Evolutionary conservation across 2,888 invertebrate genomes (phyloP), one percentile per base, ranked within the genome.

Genomic region (Chydorus sphaericus): DNA sequence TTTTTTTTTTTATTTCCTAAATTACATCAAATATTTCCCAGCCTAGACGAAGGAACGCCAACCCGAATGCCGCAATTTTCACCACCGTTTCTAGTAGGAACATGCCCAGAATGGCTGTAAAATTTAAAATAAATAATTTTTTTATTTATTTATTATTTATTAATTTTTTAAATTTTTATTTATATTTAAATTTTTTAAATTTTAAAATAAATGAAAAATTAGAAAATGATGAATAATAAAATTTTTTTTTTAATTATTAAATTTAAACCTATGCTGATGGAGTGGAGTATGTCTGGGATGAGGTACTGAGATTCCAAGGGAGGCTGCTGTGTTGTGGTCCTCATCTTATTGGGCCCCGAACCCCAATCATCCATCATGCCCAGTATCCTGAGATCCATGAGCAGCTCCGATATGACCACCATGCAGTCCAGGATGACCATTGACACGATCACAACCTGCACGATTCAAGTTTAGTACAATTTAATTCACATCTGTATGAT

Each of bases 391-490:
- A 52, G 23, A 26, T 52, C 52, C 52, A 52, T 52, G 1, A 52
- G 52, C 18, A 52, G 23, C 23, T 52, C 52, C 3, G 52, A 30
- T n/a, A 52, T 52, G 20, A 52, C 52, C 10, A 52, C 36, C 31
- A 52, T 52, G 52, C 52, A 52, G 37, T 52, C 52, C n/a, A 52
- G 31, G 23, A 52, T 52, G 18, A 52, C 52, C 16, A 52, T 23
- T 6, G 36, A 36, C 14, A 52, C 36, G 18, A 52, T 11, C 23
- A 52, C 20, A n/a, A 52, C 52, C 52, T 52, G 52, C 23, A 44
- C 23, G 20, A 26, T 36, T 5, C 39, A 44, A n/a, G n/a, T n/a
- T n/a, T n/a, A n/a, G n/a, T n/a, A 44, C 2, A 26, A 5, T 2
- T 4, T 2, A 14, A 33, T 26, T 23, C 23, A 26, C 28, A 16